Percentiles rank a stretch among this genome's conserved stretches.
Evolutionary conservation across 2,797 vertebrate species (phyloP).

Genomic region (Pelobates cultripes): DNA sequence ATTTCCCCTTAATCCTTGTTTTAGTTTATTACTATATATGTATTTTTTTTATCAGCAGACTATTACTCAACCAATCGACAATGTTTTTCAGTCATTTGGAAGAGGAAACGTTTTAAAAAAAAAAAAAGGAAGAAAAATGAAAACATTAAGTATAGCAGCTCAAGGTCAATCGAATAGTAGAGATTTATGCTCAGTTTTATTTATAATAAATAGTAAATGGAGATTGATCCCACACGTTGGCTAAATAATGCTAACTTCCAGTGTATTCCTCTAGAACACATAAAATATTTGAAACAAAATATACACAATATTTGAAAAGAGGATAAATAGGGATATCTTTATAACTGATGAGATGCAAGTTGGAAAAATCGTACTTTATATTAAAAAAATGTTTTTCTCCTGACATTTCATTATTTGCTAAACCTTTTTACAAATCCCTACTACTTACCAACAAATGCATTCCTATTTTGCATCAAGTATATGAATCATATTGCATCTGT

Average conservation of each 20-base stretch:
- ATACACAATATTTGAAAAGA: not conserved
- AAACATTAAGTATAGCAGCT: not conserved
- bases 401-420: too few relatives aligned
- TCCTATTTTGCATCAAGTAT: too few relatives aligned
- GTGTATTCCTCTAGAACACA: not conserved
- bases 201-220: not conserved
- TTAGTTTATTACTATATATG: constrained; percentile 35
- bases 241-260: not conserved
- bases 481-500: too few relatives aligned
- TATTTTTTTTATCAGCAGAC: constrained; percentile 13
- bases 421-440: too few relatives aligned
- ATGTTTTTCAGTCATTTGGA: not conserved
- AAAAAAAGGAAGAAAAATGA: constrained; percentile 2
- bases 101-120: constrained; percentile 26
- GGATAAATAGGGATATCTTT: too few relatives aligned
- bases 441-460: too few relatives aligned
- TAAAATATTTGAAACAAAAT: not conserved
- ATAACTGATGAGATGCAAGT: too few relatives aligned
- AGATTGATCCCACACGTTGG: not conserved
- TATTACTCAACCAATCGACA: constrained; percentile 43
- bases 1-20: constrained; percentile 35
- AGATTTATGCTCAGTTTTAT: not conserved
- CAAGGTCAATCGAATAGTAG: not conserved
- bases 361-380: too few relatives aligned
- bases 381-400: too few relatives aligned